Percentiles rank a stretch among this genome's conserved stretches.
phyloP scores from a whole-genome alignment of 2,888 invertebrate species.

The Drosophila hamatofila region DNA sequence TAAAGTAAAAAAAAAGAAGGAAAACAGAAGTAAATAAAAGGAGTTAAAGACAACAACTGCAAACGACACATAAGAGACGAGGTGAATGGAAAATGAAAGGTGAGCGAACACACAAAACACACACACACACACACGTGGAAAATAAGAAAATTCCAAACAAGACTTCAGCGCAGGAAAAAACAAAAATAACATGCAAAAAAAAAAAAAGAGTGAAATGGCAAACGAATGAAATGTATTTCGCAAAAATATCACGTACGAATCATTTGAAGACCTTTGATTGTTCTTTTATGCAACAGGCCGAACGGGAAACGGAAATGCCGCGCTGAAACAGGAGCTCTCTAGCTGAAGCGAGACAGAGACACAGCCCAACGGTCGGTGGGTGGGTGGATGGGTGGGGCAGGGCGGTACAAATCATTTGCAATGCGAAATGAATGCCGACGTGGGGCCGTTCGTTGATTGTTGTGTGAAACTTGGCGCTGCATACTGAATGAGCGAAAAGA shows the following conservation, averaged over 20 bases:
- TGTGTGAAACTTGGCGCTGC: constrained; percentile 65
- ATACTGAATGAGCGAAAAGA: constrained; percentile 60
- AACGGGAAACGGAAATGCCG: constrained; percentile 70
- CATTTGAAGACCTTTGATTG: constrained; percentile 70
- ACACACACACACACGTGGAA: constrained; percentile 11
- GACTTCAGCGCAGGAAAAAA: constrained; percentile 55
- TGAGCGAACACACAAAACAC: constrained; percentile 6
- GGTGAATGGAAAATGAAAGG: constrained; percentile 65
- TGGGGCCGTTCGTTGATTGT: constrained; percentile 65
- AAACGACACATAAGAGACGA: constrained; percentile 31
- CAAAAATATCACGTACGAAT: constrained; percentile 73
- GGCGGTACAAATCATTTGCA: constrained; percentile 57
- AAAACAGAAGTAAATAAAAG: constrained; percentile 38
- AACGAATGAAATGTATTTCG: constrained; percentile 40
- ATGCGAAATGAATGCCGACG: constrained; percentile 53
- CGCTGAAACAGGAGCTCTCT: constrained; percentile 26
- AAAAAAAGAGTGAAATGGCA: constrained; percentile 40
- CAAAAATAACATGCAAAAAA: constrained; percentile 23
- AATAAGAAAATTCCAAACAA: constrained; percentile 39
- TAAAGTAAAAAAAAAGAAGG: constrained; percentile 30
- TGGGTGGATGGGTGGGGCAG: background rate
- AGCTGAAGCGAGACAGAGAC: constrained; percentile 1
- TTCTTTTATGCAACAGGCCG: constrained; percentile 76
- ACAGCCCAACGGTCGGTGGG: background rate
- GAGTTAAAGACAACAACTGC: constrained; percentile 30